phyloP scores from a whole-genome alignment of 2,888 invertebrate genomes.

The Hartigia nigra region DNA sequence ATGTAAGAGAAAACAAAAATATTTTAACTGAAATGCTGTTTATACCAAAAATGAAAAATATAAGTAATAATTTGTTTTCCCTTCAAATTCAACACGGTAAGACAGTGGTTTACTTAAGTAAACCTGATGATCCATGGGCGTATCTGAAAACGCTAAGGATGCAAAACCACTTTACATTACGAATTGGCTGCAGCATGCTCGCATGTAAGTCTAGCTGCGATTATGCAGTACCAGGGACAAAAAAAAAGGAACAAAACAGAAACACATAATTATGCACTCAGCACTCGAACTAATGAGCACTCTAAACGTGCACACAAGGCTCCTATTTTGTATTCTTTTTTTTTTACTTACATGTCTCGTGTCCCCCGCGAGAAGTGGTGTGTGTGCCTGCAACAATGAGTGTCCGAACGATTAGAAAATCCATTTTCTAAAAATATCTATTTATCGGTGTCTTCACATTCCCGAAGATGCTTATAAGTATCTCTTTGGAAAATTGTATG shows the following conservation, averaged over 20 bases:
- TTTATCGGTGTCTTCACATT: neutral
- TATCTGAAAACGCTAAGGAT: neutral
- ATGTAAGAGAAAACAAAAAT: too few relatives aligned
- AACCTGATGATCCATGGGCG: neutral
- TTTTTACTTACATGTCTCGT: slow-evolving; percentile 70
- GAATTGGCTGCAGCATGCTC: neutral
- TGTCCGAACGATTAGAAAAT: slow-evolving; percentile 53
- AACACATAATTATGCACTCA: neutral
- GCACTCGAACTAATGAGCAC: neutral
- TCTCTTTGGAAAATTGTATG: neutral
- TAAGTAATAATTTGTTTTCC: neutral
- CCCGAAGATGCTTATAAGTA: neutral
- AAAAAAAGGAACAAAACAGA: neutral
- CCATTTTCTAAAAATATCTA: neutral
- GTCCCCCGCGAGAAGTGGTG: slow-evolving; percentile 73
- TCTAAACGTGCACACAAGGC: neutral
- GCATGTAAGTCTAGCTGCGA: neutral
- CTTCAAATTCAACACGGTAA: neutral
- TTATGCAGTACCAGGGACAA: neutral
- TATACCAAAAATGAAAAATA: too few relatives aligned
- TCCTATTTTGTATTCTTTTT: neutral
- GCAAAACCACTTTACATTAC: neutral
- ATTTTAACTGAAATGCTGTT: too few relatives aligned
- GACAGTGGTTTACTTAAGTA: neutral
- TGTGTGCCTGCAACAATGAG: slow-evolving; percentile 75